Evolutionary conservation across 2,888 invertebrate species (phyloP), one percentile per base, ranked within the genome.

Genomic region (Drosophila pseudotalamancana): DNA sequence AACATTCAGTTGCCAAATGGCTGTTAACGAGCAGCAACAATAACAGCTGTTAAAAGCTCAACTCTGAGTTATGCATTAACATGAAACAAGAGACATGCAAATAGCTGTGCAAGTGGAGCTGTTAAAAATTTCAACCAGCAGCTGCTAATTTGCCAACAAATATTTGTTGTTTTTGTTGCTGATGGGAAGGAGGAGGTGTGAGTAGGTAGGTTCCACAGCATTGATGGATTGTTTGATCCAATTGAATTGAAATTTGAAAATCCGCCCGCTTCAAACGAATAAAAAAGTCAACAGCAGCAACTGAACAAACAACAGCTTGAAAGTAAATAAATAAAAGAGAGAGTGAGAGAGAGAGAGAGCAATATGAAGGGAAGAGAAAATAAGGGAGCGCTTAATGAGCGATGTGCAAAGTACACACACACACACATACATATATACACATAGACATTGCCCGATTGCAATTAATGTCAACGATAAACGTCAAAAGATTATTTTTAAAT

Each of bases 391-490:
- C 21, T 18, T 27, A 45, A 31, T 45, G 37, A 50, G 48, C 29
- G 37, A 29, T 14, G 29, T 23, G 9, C 6, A 4, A 31, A 37
- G 34, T 25, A 50, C 27, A 55, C 46, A 60, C 29, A 31, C 27
- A 40, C n/a, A 42, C 35, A 42, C 54, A 48, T 18, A 12, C 32
- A 45, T 34, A 54, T 54, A 60, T 21, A 12, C 32, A 40, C 39
- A 54, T 54, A 60, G 21, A 32, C 12, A 31, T 43, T 29, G 21
- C 25, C 11, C 40, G 18, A 18, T 40, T 46, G 80, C 70, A 65
- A 85, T 81, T 81, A 77, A 70, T 57, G 69, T 69, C 76, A 72
- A 60, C 61, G 40, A 55, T 67, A 61, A 69, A 69, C 60, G 57
- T 66, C 46, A 53, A 51, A 54, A 50, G 39, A 57, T 48, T 56